Evolutionary conservation across 2,797 vertebrate species (phyloP), one percentile per base, ranked within the genome.

Genomic region (Hoplostethus mediterraneus): DNA sequence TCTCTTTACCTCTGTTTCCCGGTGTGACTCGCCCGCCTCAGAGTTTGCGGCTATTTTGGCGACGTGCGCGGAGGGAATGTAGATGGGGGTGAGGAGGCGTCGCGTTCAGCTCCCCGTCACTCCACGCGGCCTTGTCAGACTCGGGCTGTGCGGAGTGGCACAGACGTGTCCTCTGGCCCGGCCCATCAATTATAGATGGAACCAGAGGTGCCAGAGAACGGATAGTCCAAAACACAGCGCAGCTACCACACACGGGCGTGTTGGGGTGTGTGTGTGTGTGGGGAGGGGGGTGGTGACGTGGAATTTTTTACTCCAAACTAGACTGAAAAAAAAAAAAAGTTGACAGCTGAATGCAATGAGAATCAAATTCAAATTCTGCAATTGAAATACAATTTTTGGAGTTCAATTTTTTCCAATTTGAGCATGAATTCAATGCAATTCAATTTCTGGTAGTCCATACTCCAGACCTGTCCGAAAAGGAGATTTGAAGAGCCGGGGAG

Each of bases 121-220:
- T 86, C 67, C 21, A 67, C 75, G 80, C 82, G 84, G 84, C 84
- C 87, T 87, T 87, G 88, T 91, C 87, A 86, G 81, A 69, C 70
- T 74, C 49, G 14, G 56, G 59, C 80, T 81, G 67, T 70, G 79
- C 48, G 78, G 77, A 87, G 84, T 60, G 67, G 53, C 78, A 74
- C 63, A 36, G 84, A 87, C 85, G 72, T 79, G 85, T 85, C 87
- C 86, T 89, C 87, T 87, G 83, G 78, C 88, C 87, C 77, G 74
- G 71, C 75, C 87, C 81, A 86, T 93, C 91, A 92, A 89, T 92
- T 90, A 90, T 84, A 73, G 85, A 90, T 77, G 82, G 79, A 86
- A 79, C 78, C 81, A 77, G 86, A 21, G 21, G 85, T 83, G 75
- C 78, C 62, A 47, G 45, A 63, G 60, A 76, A 63, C 28, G 3